Conservation (phyloP, 2,888 invertebrate genomes). For the Panzeria rudis region DNA sequence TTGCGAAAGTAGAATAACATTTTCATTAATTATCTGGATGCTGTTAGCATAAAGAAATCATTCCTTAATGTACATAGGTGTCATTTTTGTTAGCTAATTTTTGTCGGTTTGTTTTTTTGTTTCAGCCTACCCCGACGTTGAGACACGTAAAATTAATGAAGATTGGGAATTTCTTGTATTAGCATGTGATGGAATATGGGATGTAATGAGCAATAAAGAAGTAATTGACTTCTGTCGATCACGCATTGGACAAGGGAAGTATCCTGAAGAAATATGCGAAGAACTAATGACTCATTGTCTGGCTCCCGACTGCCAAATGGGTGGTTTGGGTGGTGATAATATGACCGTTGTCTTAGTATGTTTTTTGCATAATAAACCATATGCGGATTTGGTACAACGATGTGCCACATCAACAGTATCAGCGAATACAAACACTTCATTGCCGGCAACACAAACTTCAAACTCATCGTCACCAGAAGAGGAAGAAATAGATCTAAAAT, state of each 20-base stretch:
- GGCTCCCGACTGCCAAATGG: constrained; percentile 98
- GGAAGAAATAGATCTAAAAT: constrained; percentile 68
- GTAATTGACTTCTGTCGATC: constrained; percentile 95
- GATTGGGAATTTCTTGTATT: constrained; percentile 98
- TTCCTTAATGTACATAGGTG: not conserved
- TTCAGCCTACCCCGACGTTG: constrained; percentile 96
- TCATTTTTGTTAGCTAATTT: not conserved
- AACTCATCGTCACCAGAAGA: constrained; percentile 58
- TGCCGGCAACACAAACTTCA: constrained; percentile 49
- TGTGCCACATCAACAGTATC: constrained; percentile 75
- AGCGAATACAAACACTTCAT: constrained; percentile 57
- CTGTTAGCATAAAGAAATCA: no score
- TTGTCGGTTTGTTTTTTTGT: constrained; percentile 61
- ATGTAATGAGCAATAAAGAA: constrained; percentile 97
- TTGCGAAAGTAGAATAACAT: no score
- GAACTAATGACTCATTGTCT: constrained; percentile 97
- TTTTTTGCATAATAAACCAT: constrained; percentile 85
- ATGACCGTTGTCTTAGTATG: constrained; percentile 98
- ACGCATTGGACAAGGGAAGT: constrained; percentile 91
- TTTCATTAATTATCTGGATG: no score
- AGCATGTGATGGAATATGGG: constrained; percentile 99
- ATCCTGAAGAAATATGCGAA: constrained; percentile 98
- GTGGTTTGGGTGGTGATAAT: constrained; percentile 98
- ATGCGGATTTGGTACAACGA: constrained; percentile 81
- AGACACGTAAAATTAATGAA: constrained; percentile 90